Conservation (phyloP, 2,888 invertebrate genomes). For the Ptilodon capucinus region DNA sequence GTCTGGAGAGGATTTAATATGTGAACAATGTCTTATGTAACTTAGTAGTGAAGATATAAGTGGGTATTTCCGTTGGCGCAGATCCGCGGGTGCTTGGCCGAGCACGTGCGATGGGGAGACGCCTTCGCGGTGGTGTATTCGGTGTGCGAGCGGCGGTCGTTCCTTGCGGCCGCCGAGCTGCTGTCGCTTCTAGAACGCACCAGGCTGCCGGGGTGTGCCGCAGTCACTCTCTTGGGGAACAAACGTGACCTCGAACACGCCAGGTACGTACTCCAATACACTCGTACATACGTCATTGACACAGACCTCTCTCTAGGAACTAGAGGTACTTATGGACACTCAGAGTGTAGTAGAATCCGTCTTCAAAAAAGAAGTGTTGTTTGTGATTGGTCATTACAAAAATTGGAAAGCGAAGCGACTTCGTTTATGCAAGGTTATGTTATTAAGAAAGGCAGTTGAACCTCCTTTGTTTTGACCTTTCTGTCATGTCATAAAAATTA, state of each 20-base stretch:
- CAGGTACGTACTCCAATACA: conserved; percentile 74
- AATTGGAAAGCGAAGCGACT: no score
- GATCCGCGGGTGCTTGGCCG: conserved; percentile 88
- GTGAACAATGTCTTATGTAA: no score
- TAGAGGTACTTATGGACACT: no score
- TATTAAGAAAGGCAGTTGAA: no score
- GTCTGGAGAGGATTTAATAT: no score
- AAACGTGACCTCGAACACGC: conserved; percentile 92
- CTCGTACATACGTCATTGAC: background rate
- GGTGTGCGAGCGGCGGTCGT: conserved; percentile 80
- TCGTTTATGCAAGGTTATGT: no score
- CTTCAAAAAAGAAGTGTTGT: no score
- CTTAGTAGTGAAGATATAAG: no score
- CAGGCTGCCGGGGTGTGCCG: conserved; percentile 88
- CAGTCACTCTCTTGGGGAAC: conserved; percentile 89
- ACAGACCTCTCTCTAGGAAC: background rate
- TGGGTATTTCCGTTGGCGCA: conserved; percentile 42
- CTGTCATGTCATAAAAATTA: no score
- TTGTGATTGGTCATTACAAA: no score
- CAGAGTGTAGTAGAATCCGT: no score
- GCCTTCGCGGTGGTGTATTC: conserved; percentile 92
- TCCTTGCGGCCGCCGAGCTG: conserved; percentile 86
- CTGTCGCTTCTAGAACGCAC: conserved; percentile 87
- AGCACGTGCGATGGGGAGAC: conserved; percentile 91
- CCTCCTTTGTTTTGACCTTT: no score